Evolutionary conservation across 2,888 invertebrate genomes (phyloP).

Genomic region (Leptarthrus brevirostris): DNA sequence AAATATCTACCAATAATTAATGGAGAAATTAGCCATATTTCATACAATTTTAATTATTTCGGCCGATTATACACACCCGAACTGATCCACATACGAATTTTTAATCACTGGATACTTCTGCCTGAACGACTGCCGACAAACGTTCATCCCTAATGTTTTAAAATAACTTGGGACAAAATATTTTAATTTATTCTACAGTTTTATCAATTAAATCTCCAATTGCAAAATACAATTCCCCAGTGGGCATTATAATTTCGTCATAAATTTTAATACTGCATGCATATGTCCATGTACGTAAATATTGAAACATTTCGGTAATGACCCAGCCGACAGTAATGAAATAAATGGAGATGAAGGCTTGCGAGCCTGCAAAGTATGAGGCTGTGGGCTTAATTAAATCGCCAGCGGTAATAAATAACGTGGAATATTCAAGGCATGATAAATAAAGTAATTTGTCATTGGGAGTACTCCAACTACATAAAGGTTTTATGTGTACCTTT

Average conservation of each 20-base stretch:
- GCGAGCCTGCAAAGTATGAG: not conserved
- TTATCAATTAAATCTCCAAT: constrained; percentile 21
- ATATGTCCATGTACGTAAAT: not conserved
- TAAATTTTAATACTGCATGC: constrained; percentile 16
- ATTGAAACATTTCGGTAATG: constrained; percentile 4
- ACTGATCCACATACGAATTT: no score
- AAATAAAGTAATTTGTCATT: constrained; percentile 28
- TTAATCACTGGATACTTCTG: constrained; percentile 2
- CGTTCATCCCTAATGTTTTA: not conserved
- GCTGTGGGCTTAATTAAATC: constrained; percentile 21
- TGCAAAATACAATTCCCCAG: not conserved
- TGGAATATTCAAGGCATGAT: not conserved
- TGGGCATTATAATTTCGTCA: constrained; percentile 29
- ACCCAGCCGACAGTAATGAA: not conserved
- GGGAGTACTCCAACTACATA: not conserved
- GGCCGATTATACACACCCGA: no score
- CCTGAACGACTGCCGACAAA: not conserved
- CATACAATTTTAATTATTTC: no score
- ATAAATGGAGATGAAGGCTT: constrained; percentile 13
- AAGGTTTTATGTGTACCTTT: no score
- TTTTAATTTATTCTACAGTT: constrained; percentile 28
- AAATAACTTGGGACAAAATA: constrained; percentile 15
- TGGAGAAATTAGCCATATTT: no score
- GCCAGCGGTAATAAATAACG: constrained; percentile 8
- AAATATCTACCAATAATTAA: no score